Base-by-base conservation (phyloP, 92 coral and sea anemone genomes). In the Epizoanthus stellaris region DNA sequence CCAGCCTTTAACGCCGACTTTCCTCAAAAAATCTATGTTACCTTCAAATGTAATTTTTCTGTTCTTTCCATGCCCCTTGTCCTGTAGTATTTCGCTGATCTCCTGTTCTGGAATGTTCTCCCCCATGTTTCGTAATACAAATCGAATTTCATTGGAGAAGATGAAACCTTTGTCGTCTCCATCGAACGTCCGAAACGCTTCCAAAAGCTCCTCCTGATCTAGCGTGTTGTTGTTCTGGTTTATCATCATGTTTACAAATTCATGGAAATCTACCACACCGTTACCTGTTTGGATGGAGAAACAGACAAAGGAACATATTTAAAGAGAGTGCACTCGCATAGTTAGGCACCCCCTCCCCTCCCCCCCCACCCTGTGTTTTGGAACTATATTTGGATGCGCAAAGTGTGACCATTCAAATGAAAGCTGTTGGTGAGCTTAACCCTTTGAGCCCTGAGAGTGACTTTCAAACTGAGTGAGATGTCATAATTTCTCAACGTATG, bases 231-330 rank as follows among this genome's bases (percentile, higher is more conserved):
- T 96, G 40, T 96, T 96, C 83, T 95, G 98, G 71, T 96, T 96
- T 47, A 96, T 96, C 99, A 96, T 96, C 99, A 96, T 96, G 90
- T 96, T 96, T 20, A 96, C 99, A 80, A 96, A 96, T 76, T 96
- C 99, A 75, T 95, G 95, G 80, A 96, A 96, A 77, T 96, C 99
- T 13, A 96, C 95, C 0, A 95, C 98, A 7, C 99, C 99, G 67
- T 96, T 96, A 7, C 99, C 99, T 96, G 81, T 52, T 38, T 20
- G 36, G 8, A 34, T 49, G 45, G 12, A 52, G 53, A 52, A 38
- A 17, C 53, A 84, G 72, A 30, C 1, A 36, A 53, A 36, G 6
- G 14, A 69, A 70, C 12, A n/a, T 5, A 25, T 19, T 49, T 42
- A 40, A 71, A 30, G 6, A 15, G 23, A 14, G 2, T 49, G 16